These are phyloP conservation scores for Diadromus collaris DNA, from an alignment of 2,888 invertebrate genomes.

Conservation along the genomic window DNA sequence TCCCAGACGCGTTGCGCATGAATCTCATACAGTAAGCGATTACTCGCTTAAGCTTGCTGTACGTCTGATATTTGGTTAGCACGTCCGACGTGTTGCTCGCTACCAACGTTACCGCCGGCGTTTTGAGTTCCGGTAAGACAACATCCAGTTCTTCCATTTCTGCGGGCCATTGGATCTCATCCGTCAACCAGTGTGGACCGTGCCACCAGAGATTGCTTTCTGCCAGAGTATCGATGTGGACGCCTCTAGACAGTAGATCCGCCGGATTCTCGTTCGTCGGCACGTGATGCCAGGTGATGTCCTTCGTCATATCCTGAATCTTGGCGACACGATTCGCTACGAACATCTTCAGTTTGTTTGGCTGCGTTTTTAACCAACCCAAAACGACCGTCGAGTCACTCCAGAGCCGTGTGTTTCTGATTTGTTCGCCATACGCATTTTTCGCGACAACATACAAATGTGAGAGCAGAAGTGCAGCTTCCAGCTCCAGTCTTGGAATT, in stretches of 20 bases:
- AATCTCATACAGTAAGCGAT: slow-evolving; percentile 1
- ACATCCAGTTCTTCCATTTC: neutral
- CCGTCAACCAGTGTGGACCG: slow-evolving; percentile 3
- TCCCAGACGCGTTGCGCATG: neutral
- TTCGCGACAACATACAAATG: neutral
- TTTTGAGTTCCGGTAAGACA: slow-evolving; percentile 11
- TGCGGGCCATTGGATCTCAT: neutral
- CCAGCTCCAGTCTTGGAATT: slow-evolving; percentile 9
- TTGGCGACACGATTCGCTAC: slow-evolving; percentile 11
- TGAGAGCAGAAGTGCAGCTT: slow-evolving; percentile 8
- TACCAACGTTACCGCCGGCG: neutral
- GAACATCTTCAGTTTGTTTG: slow-evolving; percentile 20
- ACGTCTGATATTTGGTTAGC: slow-evolving; percentile 1
- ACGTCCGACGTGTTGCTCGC: neutral
- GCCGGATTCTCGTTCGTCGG: slow-evolving; percentile 20
- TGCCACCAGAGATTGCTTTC: slow-evolving; percentile 13
- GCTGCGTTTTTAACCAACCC: slow-evolving; percentile 2
- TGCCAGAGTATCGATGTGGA: neutral
- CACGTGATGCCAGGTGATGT: slow-evolving; percentile 19
- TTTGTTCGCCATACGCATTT: neutral
- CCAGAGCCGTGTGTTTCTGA: neutral
- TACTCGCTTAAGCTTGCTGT: neutral
- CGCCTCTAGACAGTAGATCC: slow-evolving; percentile 17
- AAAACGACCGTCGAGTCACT: neutral
- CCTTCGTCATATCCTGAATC: slow-evolving; percentile 9